Base-by-base conservation (phyloP, 1,140 invertebrate species). In the Dendroctonus ponderosae region DNA sequence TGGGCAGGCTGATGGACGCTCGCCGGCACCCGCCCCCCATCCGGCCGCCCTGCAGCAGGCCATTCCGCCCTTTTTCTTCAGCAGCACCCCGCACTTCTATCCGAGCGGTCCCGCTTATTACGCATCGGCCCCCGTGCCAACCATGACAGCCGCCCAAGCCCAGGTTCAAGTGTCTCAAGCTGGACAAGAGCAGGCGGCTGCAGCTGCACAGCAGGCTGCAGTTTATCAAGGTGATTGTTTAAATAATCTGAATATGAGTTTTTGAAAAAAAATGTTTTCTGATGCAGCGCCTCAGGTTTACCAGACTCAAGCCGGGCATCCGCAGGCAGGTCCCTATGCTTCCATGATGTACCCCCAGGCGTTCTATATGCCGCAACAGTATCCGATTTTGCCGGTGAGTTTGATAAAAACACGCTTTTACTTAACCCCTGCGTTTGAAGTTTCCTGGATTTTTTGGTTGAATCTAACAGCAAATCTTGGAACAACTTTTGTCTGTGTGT, bases 1-100 rank as follows among this genome's bases (percentile, higher is more conserved):
- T 44, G 59, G 65, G 9, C 91, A 93, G 82, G 12, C 37, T 87
- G 87, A 75, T 62, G 69, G 60, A 5, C 58, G 57, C 14, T 59
- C 54, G 26, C 40, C 67, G 9, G 58, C 62, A 5, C 56, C 62
- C 6, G 7, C 56, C 6, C 41, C 54, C 5, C 51, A 64, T 14
- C 57, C 59, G 40, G 52, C 56, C 42, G 26, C 44, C 26, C 54
- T 68, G 70, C 76, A 46, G 66, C 75, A 9, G 68, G 70, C 38
- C 68, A 69, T 69, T 67, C 74, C 40, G 70, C 73, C 51, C 44
- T 77, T 75, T 65, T 79, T 75, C 60, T 75, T 77, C 6, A 70
- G 68, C 3, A 65, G 73, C 7, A 65, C 57, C 14, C 44, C 68
- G 9, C 77, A 72, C 3, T 76, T 74, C 51, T 78, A 74, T 61